A percentile compares a stretch with the other conserved stretches of the same genome.
These are phyloP conservation scores for Leptopterna dolabrata DNA, from an alignment of 2,888 invertebrate species.

Conservation along the genomic window DNA sequence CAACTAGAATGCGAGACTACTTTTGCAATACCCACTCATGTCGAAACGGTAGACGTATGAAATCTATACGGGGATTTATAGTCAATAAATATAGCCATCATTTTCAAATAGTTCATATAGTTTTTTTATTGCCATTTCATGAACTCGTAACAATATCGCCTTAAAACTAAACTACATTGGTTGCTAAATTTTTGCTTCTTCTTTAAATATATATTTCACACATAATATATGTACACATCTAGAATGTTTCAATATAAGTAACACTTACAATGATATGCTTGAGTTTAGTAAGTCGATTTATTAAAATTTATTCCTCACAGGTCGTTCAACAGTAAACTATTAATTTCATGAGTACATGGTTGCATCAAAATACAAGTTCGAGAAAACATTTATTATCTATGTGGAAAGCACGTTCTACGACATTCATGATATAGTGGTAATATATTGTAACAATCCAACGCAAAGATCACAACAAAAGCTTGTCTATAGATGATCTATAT, in stretches of 20 bases:
- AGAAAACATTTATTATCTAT: background rate
- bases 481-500: background rate
- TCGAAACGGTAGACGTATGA: too few species aligned
- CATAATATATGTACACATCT: slow-evolving; percentile 54
- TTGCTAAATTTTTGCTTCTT: slow-evolving; percentile 24
- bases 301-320: background rate
- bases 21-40: too few species aligned
- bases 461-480: background rate
- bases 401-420: slow-evolving; percentile 49
- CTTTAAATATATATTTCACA: slow-evolving; percentile 51
- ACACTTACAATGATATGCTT: slow-evolving; percentile 62
- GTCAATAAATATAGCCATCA: too few species aligned
- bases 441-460: background rate
- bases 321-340: slow-evolving; percentile 14
- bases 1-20: too few species aligned
- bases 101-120: slow-evolving; percentile 7
- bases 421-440: slow-evolving; percentile 13
- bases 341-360: background rate
- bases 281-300: slow-evolving; percentile 47
- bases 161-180: slow-evolving; percentile 38
- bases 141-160: slow-evolving; percentile 49
- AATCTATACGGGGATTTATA: too few species aligned
- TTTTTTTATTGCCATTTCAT: slow-evolving; percentile 51
- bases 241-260: slow-evolving; percentile 58
- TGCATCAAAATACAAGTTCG: slow-evolving; percentile 9